These are phyloP conservation scores for Panopea generosa DNA, from an alignment of 2,888 invertebrate genomes.

Conservation along the genomic window DNA sequence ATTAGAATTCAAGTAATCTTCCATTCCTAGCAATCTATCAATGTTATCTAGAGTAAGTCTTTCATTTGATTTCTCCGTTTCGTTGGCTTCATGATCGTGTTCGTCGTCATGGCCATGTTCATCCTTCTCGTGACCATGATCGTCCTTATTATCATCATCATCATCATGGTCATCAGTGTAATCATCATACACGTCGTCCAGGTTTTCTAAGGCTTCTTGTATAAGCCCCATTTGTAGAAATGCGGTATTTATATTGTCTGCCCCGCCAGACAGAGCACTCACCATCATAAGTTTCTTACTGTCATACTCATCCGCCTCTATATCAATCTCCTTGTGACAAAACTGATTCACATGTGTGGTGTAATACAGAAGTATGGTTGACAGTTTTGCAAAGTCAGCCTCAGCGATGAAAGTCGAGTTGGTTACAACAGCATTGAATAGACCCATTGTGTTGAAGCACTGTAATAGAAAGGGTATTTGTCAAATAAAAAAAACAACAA, in stretches of 20 bases:
- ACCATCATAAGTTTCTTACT: slow-evolving; percentile 5
- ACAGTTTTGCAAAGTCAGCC: slow-evolving; percentile 37
- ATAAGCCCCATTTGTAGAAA: slow-evolving; percentile 36
- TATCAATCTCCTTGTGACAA: slow-evolving; percentile 27
- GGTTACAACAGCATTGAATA: slow-evolving; percentile 18
- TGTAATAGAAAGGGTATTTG: slow-evolving; percentile 34
- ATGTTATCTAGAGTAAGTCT: background rate
- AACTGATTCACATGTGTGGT: slow-evolving; percentile 21
- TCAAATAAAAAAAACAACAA: too few relatives aligned
- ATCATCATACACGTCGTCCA: slow-evolving; percentile 56
- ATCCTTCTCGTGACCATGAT: background rate
- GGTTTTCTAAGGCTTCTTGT: slow-evolving; percentile 59
- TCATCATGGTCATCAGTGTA: slow-evolving; percentile 33
- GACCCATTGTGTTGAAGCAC: slow-evolving; percentile 53
- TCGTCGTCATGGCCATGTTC: too few relatives aligned
- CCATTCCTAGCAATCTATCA: too few relatives aligned
- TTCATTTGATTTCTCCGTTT: too few relatives aligned
- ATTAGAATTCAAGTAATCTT: too few relatives aligned
- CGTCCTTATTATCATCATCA: slow-evolving; percentile 7
- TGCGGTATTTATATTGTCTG: slow-evolving; percentile 15
- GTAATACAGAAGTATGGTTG: slow-evolving; percentile 48
- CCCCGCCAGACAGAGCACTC: background rate
- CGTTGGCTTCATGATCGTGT: too few relatives aligned
- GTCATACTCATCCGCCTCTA: slow-evolving; percentile 20
- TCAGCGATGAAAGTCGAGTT: slow-evolving; percentile 25